Base-by-base conservation (phyloP, 2,888 invertebrate genomes). In the Limnephilus marmoratus region DNA sequence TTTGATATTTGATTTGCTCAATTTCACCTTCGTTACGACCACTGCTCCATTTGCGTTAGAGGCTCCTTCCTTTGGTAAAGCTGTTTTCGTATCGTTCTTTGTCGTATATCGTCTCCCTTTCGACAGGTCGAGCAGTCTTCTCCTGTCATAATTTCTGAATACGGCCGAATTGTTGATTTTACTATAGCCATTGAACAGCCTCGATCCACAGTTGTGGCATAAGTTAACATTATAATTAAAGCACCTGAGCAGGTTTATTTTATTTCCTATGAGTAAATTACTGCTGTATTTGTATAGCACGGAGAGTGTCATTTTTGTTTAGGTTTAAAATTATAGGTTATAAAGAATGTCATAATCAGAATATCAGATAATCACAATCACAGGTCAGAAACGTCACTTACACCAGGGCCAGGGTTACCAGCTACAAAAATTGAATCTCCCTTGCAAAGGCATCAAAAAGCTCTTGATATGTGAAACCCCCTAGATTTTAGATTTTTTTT, bases 1-100 rank as follows among this genome's bases (percentile, higher is more conserved):
- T 94, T 95, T 96, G 87, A 97, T 92, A 94, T 97, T 97, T 1
- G 97, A 95, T 94, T 95, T 95, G 94, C 96, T 96, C 95, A 96
- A 95, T 94, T 96, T 96, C 31, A 95, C 95, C 94, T 95, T 96
- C 85, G 95, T 95, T 94, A 96, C 96, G 93, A 90, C 45, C 91
- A 53, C 81, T 45, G 89, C 15, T 68, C 41, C 18, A 49, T 87
- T 81, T 45, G 45, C 24, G 83, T 92, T 90, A 18, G 80, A 3
- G 34, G 45, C 82, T 31, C 80, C 53, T 68, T 83, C 37, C n/a
- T 89, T 89, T 9, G 81, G 68, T 24, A 89, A n/a, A 12, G 31
- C 88, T 3, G 80, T 12, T 89, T 89, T 89, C 15, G 80, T 80
- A 13, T 89, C 88, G 37, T 89, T 89, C 80, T 88, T 90, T 15